Conservation (phyloP, 1,140 invertebrate genomes). For the Apis cerana region DNA sequence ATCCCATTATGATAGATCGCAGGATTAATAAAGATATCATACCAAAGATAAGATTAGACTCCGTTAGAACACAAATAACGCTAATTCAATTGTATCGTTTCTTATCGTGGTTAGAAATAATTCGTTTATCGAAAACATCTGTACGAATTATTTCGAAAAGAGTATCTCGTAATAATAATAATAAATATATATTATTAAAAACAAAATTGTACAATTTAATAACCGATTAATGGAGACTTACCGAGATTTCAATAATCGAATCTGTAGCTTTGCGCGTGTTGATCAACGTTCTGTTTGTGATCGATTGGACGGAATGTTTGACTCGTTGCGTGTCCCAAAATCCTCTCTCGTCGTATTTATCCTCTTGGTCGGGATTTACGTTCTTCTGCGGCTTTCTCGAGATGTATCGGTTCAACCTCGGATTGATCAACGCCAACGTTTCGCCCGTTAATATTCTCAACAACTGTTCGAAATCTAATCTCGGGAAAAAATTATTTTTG, state of each 20-base stretch:
- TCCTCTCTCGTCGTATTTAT: slow-evolving; percentile 46
- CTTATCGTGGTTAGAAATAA: background rate
- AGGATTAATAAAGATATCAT: background rate
- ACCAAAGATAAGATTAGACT: slow-evolving; percentile 60
- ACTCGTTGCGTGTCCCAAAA: slow-evolving; percentile 78
- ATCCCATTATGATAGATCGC: background rate
- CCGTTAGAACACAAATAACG: background rate
- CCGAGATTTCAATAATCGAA: slow-evolving; percentile 75
- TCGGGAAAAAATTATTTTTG: slow-evolving; percentile 85
- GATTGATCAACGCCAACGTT: slow-evolving; percentile 73
- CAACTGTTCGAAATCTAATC: slow-evolving; percentile 83
- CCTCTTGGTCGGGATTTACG: background rate
- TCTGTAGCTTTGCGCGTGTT: slow-evolving; percentile 66
- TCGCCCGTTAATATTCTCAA: slow-evolving; percentile 83
- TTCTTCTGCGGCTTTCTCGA: background rate
- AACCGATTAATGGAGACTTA: no score
- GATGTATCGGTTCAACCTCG: slow-evolving; percentile 51
- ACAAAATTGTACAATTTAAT: no score
- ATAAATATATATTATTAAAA: no score
- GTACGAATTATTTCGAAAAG: no score
- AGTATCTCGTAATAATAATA: no score
- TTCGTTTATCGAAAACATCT: no score
- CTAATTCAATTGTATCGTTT: background rate
- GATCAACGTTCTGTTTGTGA: slow-evolving; percentile 67
- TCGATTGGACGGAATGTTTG: slow-evolving; percentile 9